Conservation (phyloP, 2,888 invertebrate species). For the Drosophila sordidapex region DNA sequence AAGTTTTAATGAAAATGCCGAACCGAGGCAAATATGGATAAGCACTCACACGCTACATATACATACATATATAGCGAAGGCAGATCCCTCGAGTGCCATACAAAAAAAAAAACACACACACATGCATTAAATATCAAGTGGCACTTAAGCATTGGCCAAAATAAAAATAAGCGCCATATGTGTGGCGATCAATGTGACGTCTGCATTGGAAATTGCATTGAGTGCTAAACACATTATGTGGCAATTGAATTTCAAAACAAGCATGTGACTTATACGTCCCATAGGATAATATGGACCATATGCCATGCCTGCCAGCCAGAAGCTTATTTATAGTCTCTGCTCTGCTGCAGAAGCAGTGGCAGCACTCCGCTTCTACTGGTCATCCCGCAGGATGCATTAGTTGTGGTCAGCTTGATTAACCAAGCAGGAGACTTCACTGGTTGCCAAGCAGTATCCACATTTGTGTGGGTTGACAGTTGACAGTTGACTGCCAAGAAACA, state of each 20-base stretch:
- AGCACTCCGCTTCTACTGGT: neutral
- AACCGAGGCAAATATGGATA: constrained; percentile 36
- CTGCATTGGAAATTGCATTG: constrained; percentile 26
- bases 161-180: too few species aligned
- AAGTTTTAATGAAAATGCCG: constrained; percentile 77
- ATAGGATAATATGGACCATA: constrained; percentile 5
- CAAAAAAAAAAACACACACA: constrained; percentile 30
- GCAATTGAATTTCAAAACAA: constrained; percentile 54
- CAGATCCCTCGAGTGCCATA: constrained; percentile 37
- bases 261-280: constrained; percentile 34
- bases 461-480: constrained; percentile 8
- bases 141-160: constrained; percentile 50
- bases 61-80: neutral
- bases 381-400: neutral
- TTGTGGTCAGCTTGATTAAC: constrained; percentile 19
- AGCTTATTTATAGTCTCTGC: constrained; percentile 38
- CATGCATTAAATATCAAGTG: constrained; percentile 69
- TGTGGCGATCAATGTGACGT: constrained; percentile 16
- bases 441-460: constrained; percentile 15
- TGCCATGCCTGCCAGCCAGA: constrained; percentile 8
- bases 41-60: constrained; percentile 9
- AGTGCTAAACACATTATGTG: constrained; percentile 32
- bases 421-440: neutral
- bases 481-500: neutral
- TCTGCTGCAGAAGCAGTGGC: neutral